phyloP scores from a whole-genome alignment of 2,113 vertebrate genomes.

The Anseranas semipalmata region DNA sequence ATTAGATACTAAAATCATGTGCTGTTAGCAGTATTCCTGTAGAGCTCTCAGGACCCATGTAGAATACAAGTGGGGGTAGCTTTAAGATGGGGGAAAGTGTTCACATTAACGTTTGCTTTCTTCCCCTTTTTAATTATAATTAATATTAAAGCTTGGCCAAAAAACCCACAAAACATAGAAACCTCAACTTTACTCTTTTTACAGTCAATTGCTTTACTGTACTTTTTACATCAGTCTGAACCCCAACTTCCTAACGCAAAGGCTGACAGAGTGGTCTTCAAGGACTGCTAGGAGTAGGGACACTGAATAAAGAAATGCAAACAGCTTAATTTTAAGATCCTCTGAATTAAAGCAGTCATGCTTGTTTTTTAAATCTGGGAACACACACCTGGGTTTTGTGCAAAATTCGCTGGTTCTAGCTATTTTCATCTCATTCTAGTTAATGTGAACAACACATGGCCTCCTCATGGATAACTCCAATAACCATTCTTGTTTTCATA shows the following conservation, averaged over 20 bases:
- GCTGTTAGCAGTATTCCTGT: slow-evolving; percentile 8
- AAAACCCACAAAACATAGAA: not conserved
- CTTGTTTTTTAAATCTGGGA: not conserved
- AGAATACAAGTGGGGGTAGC: not conserved
- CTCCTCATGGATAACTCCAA: not conserved
- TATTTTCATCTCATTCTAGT: not conserved
- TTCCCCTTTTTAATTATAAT: not conserved
- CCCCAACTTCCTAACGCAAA: not conserved
- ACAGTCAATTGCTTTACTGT: not conserved
- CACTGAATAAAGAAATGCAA: not conserved
- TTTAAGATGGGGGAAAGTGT: not conserved
- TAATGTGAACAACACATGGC: not conserved
- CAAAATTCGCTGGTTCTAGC: not conserved
- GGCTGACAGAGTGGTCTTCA: not conserved
- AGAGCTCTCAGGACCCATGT: not conserved
- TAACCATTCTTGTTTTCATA: not conserved
- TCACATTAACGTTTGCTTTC: not conserved
- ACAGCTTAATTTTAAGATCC: not conserved
- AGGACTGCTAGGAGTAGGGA: not conserved
- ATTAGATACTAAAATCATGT: slow-evolving; percentile 46
- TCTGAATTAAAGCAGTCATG: not conserved
- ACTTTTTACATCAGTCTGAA: not conserved
- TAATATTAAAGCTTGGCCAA: not conserved
- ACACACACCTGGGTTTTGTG: not conserved
- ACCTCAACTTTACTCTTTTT: not conserved